Base-by-base conservation (phyloP, 2,888 invertebrate genomes). In the Caenorhabditis becei region DNA sequence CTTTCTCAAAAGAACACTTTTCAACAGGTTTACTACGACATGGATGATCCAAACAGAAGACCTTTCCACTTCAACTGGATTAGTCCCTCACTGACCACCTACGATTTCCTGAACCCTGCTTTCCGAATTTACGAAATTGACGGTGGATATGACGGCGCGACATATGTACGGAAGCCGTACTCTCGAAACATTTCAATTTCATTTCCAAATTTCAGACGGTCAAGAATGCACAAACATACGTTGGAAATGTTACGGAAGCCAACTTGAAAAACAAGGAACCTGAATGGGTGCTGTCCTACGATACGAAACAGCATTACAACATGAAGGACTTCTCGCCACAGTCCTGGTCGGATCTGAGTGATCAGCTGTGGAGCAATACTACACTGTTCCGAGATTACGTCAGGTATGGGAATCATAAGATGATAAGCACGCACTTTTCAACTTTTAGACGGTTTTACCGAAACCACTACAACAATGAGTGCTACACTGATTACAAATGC, bases 41-140 rank as follows among this genome's bases (percentile, higher is more conserved):
- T 83, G 67, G 85, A 82, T 8, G 82, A 86, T 67, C 81, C 82
- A 24, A 83, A 77, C 35, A 80, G 83, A 1, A 79, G 87, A 32
- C 86, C 88, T 10, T 86, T 87, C 67, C 86, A 87, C 65, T 86
- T 86, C 82, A 87, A 85, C 59, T 88, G 86, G 85, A 95, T 96
- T 77, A 95, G 94, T 0, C 96, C 96, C 26, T 95, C 95, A 87
- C 92, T 95, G 18, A 96, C 96, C 0, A 92, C 95, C 0, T 95
- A 94, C 88, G 91, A 93, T 0, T 92, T 94, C 88, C 94, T 95
- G 75, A 96, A 97, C 92, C 96, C 97, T 0, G 96, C 96, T 26
- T 96, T 95, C 89, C 94, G 97, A 91, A 95, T 98, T 92, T 98
- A 97, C 92, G 95, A 96, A 89, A 94, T 97, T 1, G 97, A 97